Evolutionary conservation across 2,113 vertebrate species (phyloP).

Genomic region (Dipodomys merriami): DNA sequence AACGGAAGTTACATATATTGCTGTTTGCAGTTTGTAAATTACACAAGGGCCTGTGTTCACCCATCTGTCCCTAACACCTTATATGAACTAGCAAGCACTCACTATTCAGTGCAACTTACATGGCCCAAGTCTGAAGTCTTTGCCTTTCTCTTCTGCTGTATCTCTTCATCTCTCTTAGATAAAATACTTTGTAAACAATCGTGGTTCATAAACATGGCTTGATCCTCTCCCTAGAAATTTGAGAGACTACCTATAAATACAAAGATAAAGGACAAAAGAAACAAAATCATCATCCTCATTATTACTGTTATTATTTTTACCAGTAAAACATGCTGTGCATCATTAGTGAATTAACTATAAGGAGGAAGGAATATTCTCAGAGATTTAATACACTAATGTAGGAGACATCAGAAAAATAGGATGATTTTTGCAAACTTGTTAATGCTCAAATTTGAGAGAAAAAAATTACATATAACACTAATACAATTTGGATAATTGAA

Average conservation of each 20-base stretch:
- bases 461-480: background rate
- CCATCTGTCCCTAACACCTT: background rate
- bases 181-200: background rate
- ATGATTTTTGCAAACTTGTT: background rate
- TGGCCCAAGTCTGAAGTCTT: background rate
- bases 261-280: background rate
- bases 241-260: background rate
- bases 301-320: background rate
- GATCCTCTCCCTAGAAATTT: background rate
- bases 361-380: background rate
- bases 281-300: background rate
- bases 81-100: background rate
- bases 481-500: conserved; percentile 65
- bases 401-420: background rate
- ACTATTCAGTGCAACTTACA: background rate
- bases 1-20: background rate
- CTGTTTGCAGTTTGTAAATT: background rate
- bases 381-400: background rate
- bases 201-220: background rate
- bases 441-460: background rate
- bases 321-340: background rate
- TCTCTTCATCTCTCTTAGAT: background rate
- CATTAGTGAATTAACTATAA: conserved; percentile 4
- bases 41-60: background rate
- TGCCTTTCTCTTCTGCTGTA: background rate